Conservation (phyloP, 2,797 vertebrate species). For the Natrix natrix region DNA sequence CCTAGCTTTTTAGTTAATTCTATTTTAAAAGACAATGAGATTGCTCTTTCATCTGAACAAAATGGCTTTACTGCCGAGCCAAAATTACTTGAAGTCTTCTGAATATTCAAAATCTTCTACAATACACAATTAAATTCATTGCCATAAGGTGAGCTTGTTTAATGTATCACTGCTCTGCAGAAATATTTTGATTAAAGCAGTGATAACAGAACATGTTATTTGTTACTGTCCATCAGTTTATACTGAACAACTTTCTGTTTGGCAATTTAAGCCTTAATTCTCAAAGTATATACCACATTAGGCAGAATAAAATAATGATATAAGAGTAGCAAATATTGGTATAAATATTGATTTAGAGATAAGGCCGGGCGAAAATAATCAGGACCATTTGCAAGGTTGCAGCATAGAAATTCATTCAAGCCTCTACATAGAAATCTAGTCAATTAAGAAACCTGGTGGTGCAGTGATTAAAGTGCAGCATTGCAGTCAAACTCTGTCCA, state of each 20-base stretch:
- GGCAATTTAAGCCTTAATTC: neutral
- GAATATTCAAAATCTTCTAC: neutral
- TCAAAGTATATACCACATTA: neutral
- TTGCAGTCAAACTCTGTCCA: neutral
- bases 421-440: neutral
- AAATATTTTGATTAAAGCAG: constrained; percentile 12
- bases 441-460: neutral
- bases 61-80: neutral
- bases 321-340: neutral
- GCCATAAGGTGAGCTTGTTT: constrained; percentile 2
- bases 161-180: neutral
- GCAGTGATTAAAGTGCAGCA: neutral
- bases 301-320: neutral
- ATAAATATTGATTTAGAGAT: neutral
- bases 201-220: constrained; percentile 12
- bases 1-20: neutral
- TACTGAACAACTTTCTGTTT: neutral
- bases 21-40: neutral
- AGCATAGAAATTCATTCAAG: neutral
- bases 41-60: neutral
- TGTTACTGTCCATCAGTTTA: neutral
- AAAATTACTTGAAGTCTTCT: neutral
- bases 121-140: neutral
- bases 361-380: neutral
- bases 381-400: neutral